Evolutionary conservation across 1,140 invertebrate species (phyloP).

Genomic region (Lanistes nyassanus): DNA sequence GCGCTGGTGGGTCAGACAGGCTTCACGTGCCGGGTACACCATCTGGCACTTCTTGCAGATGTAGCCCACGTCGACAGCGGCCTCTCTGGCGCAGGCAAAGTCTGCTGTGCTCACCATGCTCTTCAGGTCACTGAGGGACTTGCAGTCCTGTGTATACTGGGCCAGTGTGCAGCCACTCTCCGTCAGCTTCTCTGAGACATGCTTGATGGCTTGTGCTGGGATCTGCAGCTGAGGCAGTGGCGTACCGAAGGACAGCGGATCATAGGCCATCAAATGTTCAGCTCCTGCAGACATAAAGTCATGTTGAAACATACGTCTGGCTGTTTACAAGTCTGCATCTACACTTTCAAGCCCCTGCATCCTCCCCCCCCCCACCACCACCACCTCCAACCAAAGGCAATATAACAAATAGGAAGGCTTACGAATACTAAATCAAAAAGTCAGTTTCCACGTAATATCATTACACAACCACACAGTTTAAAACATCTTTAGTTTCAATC

Average conservation of each 20-base stretch:
- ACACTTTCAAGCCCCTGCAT: too few relatives aligned
- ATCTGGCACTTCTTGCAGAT: slow-evolving; percentile 87
- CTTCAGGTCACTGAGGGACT: slow-evolving; percentile 63
- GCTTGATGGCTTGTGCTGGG: slow-evolving; percentile 67
- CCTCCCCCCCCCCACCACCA: too few relatives aligned
- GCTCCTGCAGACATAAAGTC: slow-evolving; percentile 47
- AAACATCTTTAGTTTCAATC: too few relatives aligned
- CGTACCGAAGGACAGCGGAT: slow-evolving; percentile 68
- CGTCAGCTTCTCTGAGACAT: slow-evolving; percentile 66
- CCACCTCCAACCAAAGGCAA: too few relatives aligned
- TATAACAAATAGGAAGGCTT: too few relatives aligned
- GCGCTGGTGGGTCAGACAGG: slow-evolving; percentile 78
- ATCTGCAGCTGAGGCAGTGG: slow-evolving; percentile 70
- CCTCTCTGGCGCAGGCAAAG: slow-evolving; percentile 67
- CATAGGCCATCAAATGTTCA: slow-evolving; percentile 62
- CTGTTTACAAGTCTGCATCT: too few relatives aligned
- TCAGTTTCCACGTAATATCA: too few relatives aligned
- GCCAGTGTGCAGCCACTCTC: slow-evolving; percentile 66
- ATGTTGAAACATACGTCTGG: neutral
- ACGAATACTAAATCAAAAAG: too few relatives aligned
- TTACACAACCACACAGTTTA: too few relatives aligned
- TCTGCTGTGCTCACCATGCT: slow-evolving; percentile 54
- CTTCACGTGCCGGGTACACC: slow-evolving; percentile 80
- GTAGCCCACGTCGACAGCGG: slow-evolving; percentile 82
- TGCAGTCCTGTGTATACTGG: slow-evolving; percentile 69